A percentile compares a stretch with the other conserved stretches of the same genome.
Conservation (phyloP, 2,113 vertebrate species). For the Bathybates hornii region DNA sequence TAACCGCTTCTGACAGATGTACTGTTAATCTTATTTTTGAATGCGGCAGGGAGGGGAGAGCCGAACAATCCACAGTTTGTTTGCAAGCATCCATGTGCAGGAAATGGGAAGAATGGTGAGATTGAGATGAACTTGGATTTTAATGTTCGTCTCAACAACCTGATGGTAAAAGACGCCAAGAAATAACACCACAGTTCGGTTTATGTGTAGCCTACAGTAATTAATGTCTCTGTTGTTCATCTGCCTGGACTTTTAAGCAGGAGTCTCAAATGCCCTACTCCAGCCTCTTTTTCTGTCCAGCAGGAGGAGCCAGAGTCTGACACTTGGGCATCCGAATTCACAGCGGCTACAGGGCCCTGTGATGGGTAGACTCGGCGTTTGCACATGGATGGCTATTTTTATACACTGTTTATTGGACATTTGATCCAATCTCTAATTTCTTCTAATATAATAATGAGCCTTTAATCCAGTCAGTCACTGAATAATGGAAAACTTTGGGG, state of each 20-base stretch:
- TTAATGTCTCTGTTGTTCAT: not conserved
- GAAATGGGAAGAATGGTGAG: not conserved
- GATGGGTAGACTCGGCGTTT: not conserved
- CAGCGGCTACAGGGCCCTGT: not conserved
- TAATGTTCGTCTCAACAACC: not conserved
- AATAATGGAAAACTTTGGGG: not conserved
- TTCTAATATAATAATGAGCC: not conserved
- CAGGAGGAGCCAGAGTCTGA: conserved; percentile 63
- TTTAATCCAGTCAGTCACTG: not conserved
- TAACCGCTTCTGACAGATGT: conserved; percentile 6
- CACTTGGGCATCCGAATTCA: not conserved
- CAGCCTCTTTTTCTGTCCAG: conserved; percentile 17
- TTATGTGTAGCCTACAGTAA: not conserved
- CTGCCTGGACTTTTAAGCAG: not conserved
- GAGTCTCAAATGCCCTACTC: not conserved
- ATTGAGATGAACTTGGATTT: not conserved
- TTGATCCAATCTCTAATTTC: not conserved
- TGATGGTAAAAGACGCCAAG: not conserved
- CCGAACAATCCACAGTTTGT: not conserved
- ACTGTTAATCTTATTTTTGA: conserved; percentile 1
- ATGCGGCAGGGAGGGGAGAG: not conserved
- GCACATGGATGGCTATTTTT: not conserved
- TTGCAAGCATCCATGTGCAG: not conserved
- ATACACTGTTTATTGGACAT: not conserved
- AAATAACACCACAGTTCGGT: not conserved